Conservation (phyloP, 2,113 vertebrate genomes). For the Rhea americana region DNA sequence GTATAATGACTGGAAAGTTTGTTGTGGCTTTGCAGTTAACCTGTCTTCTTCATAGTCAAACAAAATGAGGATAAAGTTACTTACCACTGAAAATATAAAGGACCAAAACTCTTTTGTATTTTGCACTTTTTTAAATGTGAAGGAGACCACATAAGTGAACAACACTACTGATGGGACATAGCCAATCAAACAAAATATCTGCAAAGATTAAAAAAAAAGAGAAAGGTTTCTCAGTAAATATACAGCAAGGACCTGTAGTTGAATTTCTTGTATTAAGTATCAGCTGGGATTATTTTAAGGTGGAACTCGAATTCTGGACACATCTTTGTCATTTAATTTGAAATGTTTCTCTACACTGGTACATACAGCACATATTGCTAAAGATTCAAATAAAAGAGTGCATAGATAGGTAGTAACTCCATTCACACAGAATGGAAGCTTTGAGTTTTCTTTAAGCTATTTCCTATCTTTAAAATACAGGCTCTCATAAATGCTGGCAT, state of each 20-base stretch:
- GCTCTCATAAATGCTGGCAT: not conserved
- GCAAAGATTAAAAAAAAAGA: not conserved
- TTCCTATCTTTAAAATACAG: accelerated
- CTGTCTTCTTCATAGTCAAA: not conserved
- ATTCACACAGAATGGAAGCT: not conserved
- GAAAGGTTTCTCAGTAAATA: not conserved
- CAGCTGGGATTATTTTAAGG: not conserved
- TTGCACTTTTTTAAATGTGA: constrained; percentile 88
- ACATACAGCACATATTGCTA: not conserved
- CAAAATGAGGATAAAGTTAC: constrained; percentile 16
- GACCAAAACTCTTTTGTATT: constrained; percentile 95
- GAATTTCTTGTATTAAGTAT: accelerated
- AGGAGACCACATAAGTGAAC: constrained; percentile 92
- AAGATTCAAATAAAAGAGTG: not conserved
- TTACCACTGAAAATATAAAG: constrained; percentile 94
- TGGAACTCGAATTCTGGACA: not conserved
- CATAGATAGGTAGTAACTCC: not conserved
- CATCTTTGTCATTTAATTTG: not conserved
- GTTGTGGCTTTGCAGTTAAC: not conserved
- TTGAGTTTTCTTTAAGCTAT: not conserved
- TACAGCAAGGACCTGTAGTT: not conserved
- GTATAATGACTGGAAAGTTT: not conserved
- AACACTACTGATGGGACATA: constrained; percentile 90
- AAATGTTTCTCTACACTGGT: not conserved
- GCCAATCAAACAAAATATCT: constrained; percentile 90